Evolutionary conservation across 1,140 invertebrate species (phyloP).

Genomic region (Lepidurus packardi): DNA sequence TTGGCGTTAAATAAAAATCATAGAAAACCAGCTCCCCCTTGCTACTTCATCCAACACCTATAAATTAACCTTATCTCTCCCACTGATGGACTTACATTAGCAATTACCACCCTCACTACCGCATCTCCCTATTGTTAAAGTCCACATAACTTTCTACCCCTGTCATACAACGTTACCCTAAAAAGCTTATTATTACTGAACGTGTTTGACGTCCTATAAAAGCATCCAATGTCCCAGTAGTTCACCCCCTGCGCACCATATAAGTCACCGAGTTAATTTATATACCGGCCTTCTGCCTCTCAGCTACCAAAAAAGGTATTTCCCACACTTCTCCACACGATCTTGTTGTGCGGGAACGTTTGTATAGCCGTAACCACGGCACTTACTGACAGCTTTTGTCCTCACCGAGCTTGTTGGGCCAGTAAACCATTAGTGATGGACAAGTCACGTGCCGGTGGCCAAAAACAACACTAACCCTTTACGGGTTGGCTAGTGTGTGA

Average conservation of each 20-base stretch:
- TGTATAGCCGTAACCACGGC: not conserved
- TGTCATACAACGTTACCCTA: not conserved
- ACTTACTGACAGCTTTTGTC: slow-evolving; percentile 15
- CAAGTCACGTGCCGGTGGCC: slow-evolving; percentile 16
- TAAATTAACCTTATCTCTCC: slow-evolving; percentile 5
- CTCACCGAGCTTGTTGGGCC: not conserved
- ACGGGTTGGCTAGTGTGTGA: not conserved
- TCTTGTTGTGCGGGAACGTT: slow-evolving; percentile 11
- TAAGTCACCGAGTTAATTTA: slow-evolving; percentile 1
- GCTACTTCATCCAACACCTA: slow-evolving; percentile 8
- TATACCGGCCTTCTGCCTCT: not conserved
- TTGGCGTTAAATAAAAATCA: not conserved
- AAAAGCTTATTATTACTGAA: slow-evolving; percentile 16
- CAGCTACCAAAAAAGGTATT: not conserved
- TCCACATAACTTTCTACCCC: not conserved
- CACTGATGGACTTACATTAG: slow-evolving; percentile 18
- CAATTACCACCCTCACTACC: slow-evolving; percentile 4
- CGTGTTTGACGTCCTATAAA: not conserved
- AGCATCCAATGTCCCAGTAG: not conserved
- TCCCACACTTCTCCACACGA: not conserved
- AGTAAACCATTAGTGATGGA: slow-evolving; percentile 22
- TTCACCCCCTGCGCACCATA: not conserved
- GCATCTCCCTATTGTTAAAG: not conserved
- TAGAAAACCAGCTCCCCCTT: slow-evolving; percentile 2
- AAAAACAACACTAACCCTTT: slow-evolving; percentile 19